These are phyloP conservation scores for Tupiocoris notatus DNA, from an alignment of 2,888 invertebrate genomes.

Conservation along the genomic window DNA sequence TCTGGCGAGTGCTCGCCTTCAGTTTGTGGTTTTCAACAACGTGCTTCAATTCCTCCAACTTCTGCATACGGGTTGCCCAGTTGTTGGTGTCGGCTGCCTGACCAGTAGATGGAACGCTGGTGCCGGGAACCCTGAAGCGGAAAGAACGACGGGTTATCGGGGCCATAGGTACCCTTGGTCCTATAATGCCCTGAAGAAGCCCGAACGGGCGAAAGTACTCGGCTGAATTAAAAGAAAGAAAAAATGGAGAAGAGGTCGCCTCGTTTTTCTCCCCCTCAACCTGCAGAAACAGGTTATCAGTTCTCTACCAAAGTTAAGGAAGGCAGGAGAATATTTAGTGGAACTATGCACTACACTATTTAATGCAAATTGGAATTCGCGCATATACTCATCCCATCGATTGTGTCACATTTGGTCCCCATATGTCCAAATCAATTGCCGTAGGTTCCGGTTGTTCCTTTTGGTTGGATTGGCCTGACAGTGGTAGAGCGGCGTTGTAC, in stretches of 20 bases:
- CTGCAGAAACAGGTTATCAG: neutral
- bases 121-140: neutral
- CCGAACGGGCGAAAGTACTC: too few relatives aligned
- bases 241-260: too few relatives aligned
- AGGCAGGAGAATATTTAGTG: constrained; percentile 49
- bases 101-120: neutral
- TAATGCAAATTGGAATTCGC: constrained; percentile 48
- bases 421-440: constrained; percentile 51
- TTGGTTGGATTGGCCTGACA: constrained; percentile 47
- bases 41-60: constrained; percentile 15
- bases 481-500: constrained; percentile 46
- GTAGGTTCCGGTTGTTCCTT: constrained; percentile 51
- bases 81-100: neutral
- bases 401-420: constrained; percentile 49
- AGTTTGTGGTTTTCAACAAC: constrained; percentile 3
- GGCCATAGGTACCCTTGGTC: too few relatives aligned
- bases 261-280: too few relatives aligned
- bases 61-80: constrained; percentile 8
- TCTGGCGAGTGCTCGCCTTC: neutral
- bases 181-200: too few relatives aligned
- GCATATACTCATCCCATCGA: constrained; percentile 48
- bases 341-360: constrained; percentile 48
- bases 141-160: neutral
- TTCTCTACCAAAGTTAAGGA: constrained; percentile 37
- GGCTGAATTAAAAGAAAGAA: too few relatives aligned